A percentile compares a stretch with the other conserved stretches of the same genome.
These are phyloP conservation scores for Hemibates koningsi DNA, from an alignment of 2,113 vertebrate genomes.

Conservation along the genomic window DNA sequence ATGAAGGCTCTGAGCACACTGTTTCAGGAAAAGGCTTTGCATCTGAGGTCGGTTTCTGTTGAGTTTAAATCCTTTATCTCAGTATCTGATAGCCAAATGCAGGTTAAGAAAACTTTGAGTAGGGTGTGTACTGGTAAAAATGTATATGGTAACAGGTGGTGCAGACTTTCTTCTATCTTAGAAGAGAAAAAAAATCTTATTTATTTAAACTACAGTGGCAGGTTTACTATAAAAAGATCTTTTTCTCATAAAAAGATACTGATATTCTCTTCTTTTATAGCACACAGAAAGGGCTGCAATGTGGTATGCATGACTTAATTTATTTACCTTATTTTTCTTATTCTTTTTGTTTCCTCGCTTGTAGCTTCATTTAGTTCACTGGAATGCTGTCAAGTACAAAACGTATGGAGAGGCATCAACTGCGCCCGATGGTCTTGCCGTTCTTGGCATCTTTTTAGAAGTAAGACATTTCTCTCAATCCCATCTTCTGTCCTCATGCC, in stretches of 20 bases:
- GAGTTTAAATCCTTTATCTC: background rate
- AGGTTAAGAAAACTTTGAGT: background rate
- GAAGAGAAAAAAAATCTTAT: background rate
- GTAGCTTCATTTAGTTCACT: conserved; percentile 95
- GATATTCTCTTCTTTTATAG: background rate
- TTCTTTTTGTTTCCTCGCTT: background rate
- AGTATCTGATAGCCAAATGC: background rate
- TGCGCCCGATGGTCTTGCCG: conserved; percentile 87
- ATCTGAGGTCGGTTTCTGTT: conserved; percentile 77
- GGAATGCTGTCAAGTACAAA: conserved; percentile 88
- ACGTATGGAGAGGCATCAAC: conserved; percentile 83
- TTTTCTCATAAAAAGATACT: background rate
- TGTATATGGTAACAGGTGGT: background rate
- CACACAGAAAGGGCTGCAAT: background rate
- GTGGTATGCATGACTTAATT: background rate
- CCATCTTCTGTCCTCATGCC: background rate
- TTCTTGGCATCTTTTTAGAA: conserved; percentile 90
- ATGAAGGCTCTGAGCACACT: conserved; percentile 88
- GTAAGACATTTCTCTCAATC: conserved; percentile 64
- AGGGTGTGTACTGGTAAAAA: background rate
- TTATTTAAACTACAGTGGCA: background rate
- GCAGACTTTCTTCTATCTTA: background rate
- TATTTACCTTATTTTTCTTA: background rate
- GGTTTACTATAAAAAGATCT: background rate
- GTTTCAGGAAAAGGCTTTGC: conserved; percentile 82